These are phyloP conservation scores for Medauroidea extradentata DNA, from an alignment of 1,140 invertebrate species.

Conservation along the genomic window DNA sequence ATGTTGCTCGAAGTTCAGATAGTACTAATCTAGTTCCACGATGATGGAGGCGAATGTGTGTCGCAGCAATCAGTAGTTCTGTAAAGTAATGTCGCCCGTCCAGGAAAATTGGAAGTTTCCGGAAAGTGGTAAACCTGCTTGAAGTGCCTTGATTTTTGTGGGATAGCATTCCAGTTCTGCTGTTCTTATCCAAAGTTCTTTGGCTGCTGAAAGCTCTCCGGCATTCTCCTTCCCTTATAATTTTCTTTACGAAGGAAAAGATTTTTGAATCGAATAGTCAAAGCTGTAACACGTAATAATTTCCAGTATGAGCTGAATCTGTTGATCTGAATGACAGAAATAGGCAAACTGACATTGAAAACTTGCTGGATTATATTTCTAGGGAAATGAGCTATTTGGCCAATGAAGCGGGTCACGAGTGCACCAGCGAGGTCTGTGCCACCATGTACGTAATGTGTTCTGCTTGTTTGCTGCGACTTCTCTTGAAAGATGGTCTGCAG, in stretches of 20 bases:
- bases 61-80: too few species aligned
- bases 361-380: neutral
- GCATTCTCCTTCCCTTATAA: neutral
- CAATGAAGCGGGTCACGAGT: neutral
- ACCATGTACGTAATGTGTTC: neutral
- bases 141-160: neutral
- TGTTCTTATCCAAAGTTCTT: neutral
- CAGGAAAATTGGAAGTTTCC: neutral
- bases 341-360: neutral
- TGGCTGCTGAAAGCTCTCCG: neutral
- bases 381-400: neutral
- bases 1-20: too few species aligned
- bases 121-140: neutral
- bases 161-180: neutral
- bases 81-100: too few species aligned
- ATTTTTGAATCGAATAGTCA: too few species aligned
- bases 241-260: too few species aligned
- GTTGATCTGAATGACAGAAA: neutral
- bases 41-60: too few species aligned
- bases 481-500: neutral
- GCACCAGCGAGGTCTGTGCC: neutral
- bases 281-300: too few species aligned
- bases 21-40: too few species aligned
- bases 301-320: conserved; percentile 5
- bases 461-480: neutral